These are phyloP conservation scores for Phlogophora meticulosa DNA, from an alignment of 2,888 invertebrate genomes.

Conservation along the genomic window DNA sequence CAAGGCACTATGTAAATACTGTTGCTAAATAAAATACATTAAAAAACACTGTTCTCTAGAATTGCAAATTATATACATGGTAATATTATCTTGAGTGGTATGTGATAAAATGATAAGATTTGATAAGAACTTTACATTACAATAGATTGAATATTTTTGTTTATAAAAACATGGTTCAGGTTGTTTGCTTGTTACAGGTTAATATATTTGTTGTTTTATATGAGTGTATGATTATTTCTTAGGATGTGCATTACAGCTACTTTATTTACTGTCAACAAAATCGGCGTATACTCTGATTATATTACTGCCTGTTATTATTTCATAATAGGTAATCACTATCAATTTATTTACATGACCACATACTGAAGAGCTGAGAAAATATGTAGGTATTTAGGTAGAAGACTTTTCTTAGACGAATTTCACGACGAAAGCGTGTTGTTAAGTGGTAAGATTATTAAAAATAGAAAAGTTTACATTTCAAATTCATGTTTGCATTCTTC, in stretches of 20 bases:
- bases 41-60: not conserved
- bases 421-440: constrained; percentile 26
- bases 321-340: too few species aligned
- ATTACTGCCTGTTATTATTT: not conserved
- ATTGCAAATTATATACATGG: constrained; percentile 13
- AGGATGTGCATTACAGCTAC: not conserved
- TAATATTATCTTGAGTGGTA: constrained; percentile 33
- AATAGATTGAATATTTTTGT: constrained; percentile 32
- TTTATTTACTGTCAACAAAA: not conserved
- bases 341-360: not conserved
- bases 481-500: constrained; percentile 66
- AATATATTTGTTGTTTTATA: too few species aligned
- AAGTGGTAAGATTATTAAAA: constrained; percentile 24
- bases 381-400: not conserved
- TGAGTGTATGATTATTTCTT: not conserved
- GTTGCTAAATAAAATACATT: not conserved
- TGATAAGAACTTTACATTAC: constrained; percentile 32
- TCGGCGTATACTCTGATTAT: not conserved
- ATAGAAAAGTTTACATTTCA: constrained; percentile 54
- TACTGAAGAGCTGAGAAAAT: not conserved
- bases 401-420: constrained; percentile 6
- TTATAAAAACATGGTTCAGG: constrained; percentile 23
- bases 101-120: constrained; percentile 44
- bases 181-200: constrained; percentile 7
- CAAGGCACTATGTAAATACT: constrained; percentile 11